Conservation (phyloP, 2,797 vertebrate genomes). For the Gallinago stenura region DNA sequence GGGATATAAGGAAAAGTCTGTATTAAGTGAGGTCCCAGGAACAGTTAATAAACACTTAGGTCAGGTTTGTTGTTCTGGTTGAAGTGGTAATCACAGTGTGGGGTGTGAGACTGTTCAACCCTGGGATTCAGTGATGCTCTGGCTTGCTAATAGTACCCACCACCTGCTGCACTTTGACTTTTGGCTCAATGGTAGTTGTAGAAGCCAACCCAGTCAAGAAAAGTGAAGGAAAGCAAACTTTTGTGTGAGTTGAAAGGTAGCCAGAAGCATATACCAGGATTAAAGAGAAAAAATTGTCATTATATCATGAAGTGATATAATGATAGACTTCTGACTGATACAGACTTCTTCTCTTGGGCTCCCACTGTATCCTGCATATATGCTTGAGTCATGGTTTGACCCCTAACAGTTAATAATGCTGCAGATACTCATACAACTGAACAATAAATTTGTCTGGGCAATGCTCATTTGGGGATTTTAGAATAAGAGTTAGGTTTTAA, state of each 20-base stretch:
- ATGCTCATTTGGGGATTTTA: not conserved
- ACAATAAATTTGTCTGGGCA: not conserved
- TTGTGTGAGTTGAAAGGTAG: not conserved
- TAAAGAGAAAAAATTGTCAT: not conserved
- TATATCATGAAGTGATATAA: not conserved
- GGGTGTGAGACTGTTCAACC: not conserved
- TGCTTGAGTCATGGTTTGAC: not conserved
- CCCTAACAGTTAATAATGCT: not conserved
- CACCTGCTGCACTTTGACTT: not conserved
- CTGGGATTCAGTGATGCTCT: not conserved
- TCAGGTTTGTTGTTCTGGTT: conserved; percentile 13
- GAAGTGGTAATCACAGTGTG: not conserved
- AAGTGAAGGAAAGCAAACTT: not conserved
- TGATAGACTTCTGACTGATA: not conserved
- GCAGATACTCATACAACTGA: not conserved
- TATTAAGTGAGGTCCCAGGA: not conserved
- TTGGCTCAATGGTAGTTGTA: not conserved
- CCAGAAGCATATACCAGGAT: not conserved
- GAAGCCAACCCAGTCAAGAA: not conserved
- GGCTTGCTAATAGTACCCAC: not conserved
- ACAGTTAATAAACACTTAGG: conserved; percentile 12
- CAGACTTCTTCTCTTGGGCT: not conserved
- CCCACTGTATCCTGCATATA: not conserved
- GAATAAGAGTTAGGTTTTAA: not conserved
- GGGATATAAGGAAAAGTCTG: not conserved